Percentiles rank a stretch among this genome's conserved stretches.
phyloP scores from a whole-genome alignment of 1,140 invertebrate genomes.

The Hyphantria cunea region DNA sequence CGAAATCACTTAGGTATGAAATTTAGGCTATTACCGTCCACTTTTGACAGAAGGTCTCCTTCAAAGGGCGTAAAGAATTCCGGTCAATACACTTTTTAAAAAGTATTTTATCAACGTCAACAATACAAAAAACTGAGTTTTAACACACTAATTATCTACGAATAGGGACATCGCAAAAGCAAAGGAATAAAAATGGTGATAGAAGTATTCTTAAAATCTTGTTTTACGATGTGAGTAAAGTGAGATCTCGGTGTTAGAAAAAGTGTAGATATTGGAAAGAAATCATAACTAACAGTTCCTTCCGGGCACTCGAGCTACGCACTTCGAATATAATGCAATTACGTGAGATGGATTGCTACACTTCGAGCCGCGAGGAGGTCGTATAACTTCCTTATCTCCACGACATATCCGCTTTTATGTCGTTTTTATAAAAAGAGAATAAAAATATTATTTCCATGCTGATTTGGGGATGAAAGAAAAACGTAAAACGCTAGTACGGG shows the following conservation, averaged over 20 bases:
- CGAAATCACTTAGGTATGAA: no score
- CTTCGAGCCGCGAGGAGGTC: slow-evolving; percentile 39
- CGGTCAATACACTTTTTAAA: no score
- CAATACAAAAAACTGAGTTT: no score
- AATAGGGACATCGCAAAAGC: slow-evolving; percentile 13
- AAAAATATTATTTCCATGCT: slow-evolving; percentile 34
- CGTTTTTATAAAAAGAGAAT: slow-evolving; percentile 46
- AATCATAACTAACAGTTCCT: slow-evolving; percentile 45
- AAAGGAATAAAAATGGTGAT: slow-evolving; percentile 3
- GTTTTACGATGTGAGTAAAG: slow-evolving; percentile 22
- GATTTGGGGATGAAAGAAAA: slow-evolving; percentile 24
- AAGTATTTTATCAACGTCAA: no score
- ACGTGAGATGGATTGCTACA: slow-evolving; percentile 51
- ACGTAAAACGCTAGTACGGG: slow-evolving; percentile 20
- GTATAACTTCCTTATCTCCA: slow-evolving; percentile 51
- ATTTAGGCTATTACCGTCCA: no score
- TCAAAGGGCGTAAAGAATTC: no score
- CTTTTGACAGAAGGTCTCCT: no score
- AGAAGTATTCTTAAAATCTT: slow-evolving; percentile 18
- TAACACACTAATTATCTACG: neutral
- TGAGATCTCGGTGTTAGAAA: slow-evolving; percentile 17
- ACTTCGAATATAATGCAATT: slow-evolving; percentile 55
- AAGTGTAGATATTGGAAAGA: slow-evolving; percentile 44
- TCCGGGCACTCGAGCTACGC: slow-evolving; percentile 40
- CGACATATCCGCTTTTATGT: slow-evolving; percentile 41